A percentile compares a stretch with the other conserved stretches of the same genome.
These are phyloP conservation scores for Oreochromis niloticus DNA, from an alignment of 2,113 vertebrate species.

Conservation along the genomic window DNA sequence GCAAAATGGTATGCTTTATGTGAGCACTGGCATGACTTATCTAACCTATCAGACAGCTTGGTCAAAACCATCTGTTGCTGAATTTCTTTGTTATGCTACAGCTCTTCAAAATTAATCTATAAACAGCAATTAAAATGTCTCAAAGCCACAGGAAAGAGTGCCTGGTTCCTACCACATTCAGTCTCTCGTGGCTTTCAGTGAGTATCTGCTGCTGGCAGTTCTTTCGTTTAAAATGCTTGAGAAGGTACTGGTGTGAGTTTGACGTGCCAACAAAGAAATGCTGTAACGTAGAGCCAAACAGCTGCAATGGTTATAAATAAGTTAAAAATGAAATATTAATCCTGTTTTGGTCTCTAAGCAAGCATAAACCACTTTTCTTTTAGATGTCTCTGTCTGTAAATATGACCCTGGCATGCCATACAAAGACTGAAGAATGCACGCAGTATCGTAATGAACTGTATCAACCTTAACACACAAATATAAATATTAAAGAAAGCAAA, in stretches of 20 bases:
- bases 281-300: not conserved
- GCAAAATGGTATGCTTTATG: not conserved
- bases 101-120: conserved; percentile 14
- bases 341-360: not conserved
- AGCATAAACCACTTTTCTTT: not conserved
- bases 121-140: conserved; percentile 10
- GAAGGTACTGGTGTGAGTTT: not conserved
- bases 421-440: not conserved
- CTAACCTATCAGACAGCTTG: not conserved
- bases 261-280: not conserved
- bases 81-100: not conserved
- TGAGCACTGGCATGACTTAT: not conserved
- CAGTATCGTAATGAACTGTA: not conserved
- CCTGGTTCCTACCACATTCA: not conserved
- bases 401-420: not conserved
- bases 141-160: not conserved
- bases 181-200: not conserved
- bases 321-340: not conserved
- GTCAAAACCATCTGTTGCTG: not conserved
- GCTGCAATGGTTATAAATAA: not conserved
- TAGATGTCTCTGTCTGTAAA: not conserved
- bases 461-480: not conserved
- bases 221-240: not conserved
- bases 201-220: not conserved
- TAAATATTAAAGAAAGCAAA: not conserved